phyloP scores from a whole-genome alignment of 2,797 vertebrate genomes.

The Argentina silus region DNA sequence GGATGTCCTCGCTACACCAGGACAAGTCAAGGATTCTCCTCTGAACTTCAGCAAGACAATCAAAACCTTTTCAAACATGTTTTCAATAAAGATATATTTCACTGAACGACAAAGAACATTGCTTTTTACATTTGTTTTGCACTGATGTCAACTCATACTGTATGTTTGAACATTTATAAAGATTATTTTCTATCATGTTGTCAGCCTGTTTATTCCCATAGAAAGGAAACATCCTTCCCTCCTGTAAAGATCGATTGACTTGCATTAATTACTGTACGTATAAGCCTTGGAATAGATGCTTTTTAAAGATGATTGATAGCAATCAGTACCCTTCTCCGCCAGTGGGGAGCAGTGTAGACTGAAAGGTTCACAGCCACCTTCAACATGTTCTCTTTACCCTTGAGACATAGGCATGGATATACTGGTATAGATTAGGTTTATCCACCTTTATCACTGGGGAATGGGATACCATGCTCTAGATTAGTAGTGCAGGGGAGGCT shows the following conservation, averaged over 20 bases:
- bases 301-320: too few species aligned
- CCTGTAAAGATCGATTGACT: too few species aligned
- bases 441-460: slow-evolving; percentile 4
- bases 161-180: not conserved
- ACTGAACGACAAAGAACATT: too few species aligned
- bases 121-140: too few species aligned
- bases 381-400: not conserved
- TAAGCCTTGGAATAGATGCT: not conserved
- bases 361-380: not conserved
- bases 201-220: not conserved
- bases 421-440: not conserved
- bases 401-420: slow-evolving; percentile 3
- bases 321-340: slow-evolving; percentile 1
- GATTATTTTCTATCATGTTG: not conserved
- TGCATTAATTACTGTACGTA: not conserved
- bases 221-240: not conserved
- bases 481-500: slow-evolving; percentile 4
- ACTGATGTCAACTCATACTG: too few species aligned
- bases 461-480: slow-evolving; percentile 11
- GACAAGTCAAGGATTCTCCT: not conserved
- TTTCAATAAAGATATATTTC: too few species aligned
- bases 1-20: not conserved
- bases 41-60: too few species aligned
- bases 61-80: too few species aligned
- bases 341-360: slow-evolving; percentile 40